These are phyloP conservation scores for Cephus spinipes DNA, from an alignment of 2,888 invertebrate genomes.

Conservation along the genomic window DNA sequence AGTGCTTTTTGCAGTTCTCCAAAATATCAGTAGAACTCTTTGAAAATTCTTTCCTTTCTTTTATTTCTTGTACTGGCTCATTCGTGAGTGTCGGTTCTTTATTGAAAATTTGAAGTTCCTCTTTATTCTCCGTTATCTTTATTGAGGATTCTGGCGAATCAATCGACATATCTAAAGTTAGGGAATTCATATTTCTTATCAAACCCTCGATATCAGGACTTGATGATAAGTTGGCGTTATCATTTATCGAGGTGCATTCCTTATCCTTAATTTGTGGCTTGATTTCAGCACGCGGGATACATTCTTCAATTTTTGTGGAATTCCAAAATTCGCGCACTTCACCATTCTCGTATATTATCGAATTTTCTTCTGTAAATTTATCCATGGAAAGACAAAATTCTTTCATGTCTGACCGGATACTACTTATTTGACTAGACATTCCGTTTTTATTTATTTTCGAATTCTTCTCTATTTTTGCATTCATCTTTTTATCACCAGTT, in stretches of 20 bases:
- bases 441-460: conserved; percentile 9
- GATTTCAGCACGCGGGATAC: background rate
- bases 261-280: background rate
- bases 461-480: background rate
- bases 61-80: background rate
- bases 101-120: background rate
- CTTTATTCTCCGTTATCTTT: background rate
- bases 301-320: background rate
- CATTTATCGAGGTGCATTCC: background rate
- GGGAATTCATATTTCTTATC: conserved; percentile 20
- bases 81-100: background rate
- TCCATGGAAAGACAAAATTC: conserved; percentile 40
- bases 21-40: conserved; percentile 9
- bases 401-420: conserved; percentile 47
- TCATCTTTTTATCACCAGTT: background rate
- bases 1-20: conserved; percentile 31
- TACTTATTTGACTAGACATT: conserved; percentile 33
- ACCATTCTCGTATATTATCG: conserved; percentile 34
- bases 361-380: conserved; percentile 43
- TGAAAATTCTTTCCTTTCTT: background rate
- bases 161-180: conserved; percentile 14
- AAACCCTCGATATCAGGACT: conserved; percentile 9
- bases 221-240: background rate
- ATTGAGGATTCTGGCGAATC: background rate
- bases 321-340: conserved; percentile 16